Evolutionary conservation across 2,888 invertebrate species (phyloP), one percentile per base, ranked within the genome.

Genomic region (Zelleria hepariella): DNA sequence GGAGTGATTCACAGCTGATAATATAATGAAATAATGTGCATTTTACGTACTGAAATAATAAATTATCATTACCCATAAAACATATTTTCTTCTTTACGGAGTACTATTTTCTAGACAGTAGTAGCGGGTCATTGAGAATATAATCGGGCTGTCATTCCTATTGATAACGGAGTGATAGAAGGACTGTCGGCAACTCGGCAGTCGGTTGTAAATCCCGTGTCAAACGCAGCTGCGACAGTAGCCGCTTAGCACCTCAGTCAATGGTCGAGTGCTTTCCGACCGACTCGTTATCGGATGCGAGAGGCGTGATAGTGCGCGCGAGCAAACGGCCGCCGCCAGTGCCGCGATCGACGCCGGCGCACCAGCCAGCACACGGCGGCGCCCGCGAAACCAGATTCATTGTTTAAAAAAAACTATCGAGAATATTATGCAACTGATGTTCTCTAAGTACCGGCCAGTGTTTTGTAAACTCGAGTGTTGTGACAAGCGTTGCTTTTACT

Each of bases 251-350:
- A 20, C 8, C 51, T 20, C 23, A 21, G 51, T 51, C 51, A 51
- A 51, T 51, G 51, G 21, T 51, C 51, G 51, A 51, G 51, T 51
- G 51, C 32, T 42, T 42, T 10, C 32, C 32, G 32, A 42, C 32
- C 15, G 15, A 21, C 21, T 51, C 51, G 51, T 86, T 86, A 87
- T 86, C 86, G 78, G 70, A 72, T 42, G 73, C 67, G 74, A 78
- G 74, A 79, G 75, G 71, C 64, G 73, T 81, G 86, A 86, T 86
- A 85, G 86, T 79, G 68, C 69, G 68, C 63, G 74, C 73, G 77
- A 77, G 71, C 74, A 70, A 74, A 75, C 77, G 66, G 62, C 64
- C 60, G 27, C n/a, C 62, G 67, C 69, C 83, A 84, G 86, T 82
- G 70, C 74, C 71, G 75, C 72, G 77, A 72, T 64, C 73, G 78